Conservation (phyloP, 2,797 vertebrate genomes). For the Poecile montanus region DNA sequence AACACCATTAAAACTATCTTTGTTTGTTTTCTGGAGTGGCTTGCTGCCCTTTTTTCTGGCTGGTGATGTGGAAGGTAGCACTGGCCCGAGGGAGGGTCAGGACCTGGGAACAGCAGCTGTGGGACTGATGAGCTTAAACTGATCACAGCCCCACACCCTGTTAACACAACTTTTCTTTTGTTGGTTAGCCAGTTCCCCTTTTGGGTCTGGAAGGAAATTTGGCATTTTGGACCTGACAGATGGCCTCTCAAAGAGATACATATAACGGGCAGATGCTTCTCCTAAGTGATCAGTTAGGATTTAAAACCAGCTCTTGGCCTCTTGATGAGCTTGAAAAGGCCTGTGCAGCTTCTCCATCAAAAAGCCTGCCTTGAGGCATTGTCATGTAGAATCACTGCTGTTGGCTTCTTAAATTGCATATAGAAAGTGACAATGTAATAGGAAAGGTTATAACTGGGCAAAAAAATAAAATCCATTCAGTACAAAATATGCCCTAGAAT, state of each 20-base stretch:
- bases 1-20: background rate
- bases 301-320: conserved; percentile 5
- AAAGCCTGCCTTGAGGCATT: conserved; percentile 46
- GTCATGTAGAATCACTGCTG: conserved; percentile 48
- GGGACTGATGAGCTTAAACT: background rate
- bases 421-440: background rate
- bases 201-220: background rate
- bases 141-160: background rate
- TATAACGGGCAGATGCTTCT: conserved; percentile 43
- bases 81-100: background rate
- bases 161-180: background rate
- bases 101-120: background rate
- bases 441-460: background rate
- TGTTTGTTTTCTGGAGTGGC: background rate
- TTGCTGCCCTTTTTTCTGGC: background rate
- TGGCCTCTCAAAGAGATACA: conserved; percentile 21
- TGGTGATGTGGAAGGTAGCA: background rate
- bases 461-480: background rate
- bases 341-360: background rate
- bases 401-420: background rate
- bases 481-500: background rate
- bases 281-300: conserved; percentile 1
- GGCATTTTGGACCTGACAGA: conserved; percentile 37
- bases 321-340: conserved; percentile 36
- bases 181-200: background rate